Conservation (phyloP, 2,888 invertebrate genomes). For the Entomobrya multifasciata region DNA sequence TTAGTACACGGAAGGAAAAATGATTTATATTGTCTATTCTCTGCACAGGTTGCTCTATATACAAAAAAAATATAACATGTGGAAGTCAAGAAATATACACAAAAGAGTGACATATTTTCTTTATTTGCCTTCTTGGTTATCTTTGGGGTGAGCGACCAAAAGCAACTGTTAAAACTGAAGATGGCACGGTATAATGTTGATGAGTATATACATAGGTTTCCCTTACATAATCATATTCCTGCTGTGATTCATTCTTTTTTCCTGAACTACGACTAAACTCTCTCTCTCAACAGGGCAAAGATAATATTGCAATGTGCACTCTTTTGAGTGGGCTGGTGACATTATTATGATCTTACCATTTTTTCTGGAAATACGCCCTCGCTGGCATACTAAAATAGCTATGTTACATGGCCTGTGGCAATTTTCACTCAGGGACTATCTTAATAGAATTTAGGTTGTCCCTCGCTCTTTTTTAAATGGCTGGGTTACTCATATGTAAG, state of each 20-base stretch:
- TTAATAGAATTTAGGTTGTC: slow-evolving; percentile 52
- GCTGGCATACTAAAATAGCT: too few relatives aligned
- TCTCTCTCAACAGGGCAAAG: not conserved
- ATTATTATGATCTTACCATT: slow-evolving; percentile 34
- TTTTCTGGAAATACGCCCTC: not conserved
- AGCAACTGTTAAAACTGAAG: not conserved
- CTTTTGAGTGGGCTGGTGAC: slow-evolving; percentile 6
- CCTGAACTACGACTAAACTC: not conserved
- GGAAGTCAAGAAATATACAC: too few relatives aligned
- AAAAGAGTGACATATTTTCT: not conserved
- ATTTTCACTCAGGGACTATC: not conserved
- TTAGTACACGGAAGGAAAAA: not conserved
- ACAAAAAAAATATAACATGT: too few relatives aligned
- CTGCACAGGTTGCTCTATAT: not conserved
- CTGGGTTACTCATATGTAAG: too few relatives aligned
- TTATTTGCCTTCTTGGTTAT: not conserved
- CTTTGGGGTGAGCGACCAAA: too few relatives aligned
- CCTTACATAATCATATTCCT: slow-evolving; percentile 10
- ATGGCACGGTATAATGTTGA: not conserved
- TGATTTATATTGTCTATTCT: not conserved
- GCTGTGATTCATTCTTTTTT: slow-evolving; percentile 7
- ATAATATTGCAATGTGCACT: not conserved
- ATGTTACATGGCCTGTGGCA: not conserved
- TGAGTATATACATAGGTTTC: not conserved
- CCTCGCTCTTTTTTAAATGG: too few relatives aligned